Evolutionary conservation across 2,797 vertebrate genomes (phyloP), one percentile per base, ranked within the genome.

Genomic region (Liparis tanakae): DNA sequence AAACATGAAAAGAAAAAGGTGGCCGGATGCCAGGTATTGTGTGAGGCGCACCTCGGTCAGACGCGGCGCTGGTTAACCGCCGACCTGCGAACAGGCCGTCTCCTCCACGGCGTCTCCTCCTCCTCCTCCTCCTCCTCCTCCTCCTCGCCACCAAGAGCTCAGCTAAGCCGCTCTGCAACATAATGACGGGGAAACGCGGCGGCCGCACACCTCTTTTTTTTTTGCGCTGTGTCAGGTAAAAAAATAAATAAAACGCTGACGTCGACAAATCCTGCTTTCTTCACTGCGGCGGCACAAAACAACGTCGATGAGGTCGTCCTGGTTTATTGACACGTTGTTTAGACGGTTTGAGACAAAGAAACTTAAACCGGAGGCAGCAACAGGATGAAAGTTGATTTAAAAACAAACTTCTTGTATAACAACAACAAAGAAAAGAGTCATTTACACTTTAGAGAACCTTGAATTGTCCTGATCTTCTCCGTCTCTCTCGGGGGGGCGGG

Each of bases 1-100:
- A 41, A 14, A 41, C 10, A 12, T 12, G 12, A 6, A 10, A 12
- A 39, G 37, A 41, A 36, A 25, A 76, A 20, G 48, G 22, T 87
- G 88, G 88, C 78, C n/a, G 1, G 0, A 33, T 0, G 82, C 88
- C 90, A 89, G 79, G 54, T 75, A 82, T 90, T 88, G 85, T 88
- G 85, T 68, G 81, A 86, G 81, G 72, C 88, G 67, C 86, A 83
- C 88, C 85, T 84, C 44, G 65, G 71, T 71, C 59, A 70, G 48
- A 76, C 61, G 60, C 13, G 18, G 46, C 10, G 68, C 74, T 63
- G 65, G 25, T 30, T 30, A 30, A 30, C 25, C 25, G 4, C 25
- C 25, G 25, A n/a, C 25, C 25, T 30, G n/a, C n/a, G n/a, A n/a
- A n/a, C n/a, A n/a, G n/a, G n/a, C 25, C 25, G 2, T 4, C 25